phyloP scores from a whole-genome alignment of 2,113 vertebrate species.

The Lethenteron reissneri region DNA sequence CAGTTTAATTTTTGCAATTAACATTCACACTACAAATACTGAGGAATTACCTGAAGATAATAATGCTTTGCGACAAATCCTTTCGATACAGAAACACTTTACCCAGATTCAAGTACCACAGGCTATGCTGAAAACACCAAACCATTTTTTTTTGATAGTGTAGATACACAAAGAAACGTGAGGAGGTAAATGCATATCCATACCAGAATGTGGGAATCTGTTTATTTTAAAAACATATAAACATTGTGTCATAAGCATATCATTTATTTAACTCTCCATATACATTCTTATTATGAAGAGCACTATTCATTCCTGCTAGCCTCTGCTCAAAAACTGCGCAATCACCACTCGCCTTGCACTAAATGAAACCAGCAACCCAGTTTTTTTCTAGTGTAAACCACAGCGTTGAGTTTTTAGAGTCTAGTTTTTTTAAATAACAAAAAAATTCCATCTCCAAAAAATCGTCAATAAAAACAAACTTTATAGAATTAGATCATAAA shows the following conservation, averaged over 20 bases:
- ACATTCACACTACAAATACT: constrained; percentile 7
- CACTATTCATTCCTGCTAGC: background rate
- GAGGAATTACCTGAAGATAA: constrained; percentile 6
- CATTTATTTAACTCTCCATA: constrained; percentile 3
- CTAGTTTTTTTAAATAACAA: constrained; percentile 5
- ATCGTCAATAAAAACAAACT: constrained; percentile 1
- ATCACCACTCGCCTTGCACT: too few species aligned
- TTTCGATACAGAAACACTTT: background rate
- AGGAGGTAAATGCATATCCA: constrained; percentile 6
- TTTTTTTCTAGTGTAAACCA: constrained; percentile 1
- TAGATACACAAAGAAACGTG: constrained; percentile 3
- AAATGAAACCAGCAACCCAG: too few species aligned
- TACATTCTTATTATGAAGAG: constrained; percentile 6
- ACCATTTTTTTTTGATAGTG: background rate
- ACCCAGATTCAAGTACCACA: constrained; percentile 6
- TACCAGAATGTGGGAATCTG: constrained; percentile 2
- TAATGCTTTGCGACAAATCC: constrained; percentile 6
- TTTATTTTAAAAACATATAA: constrained; percentile 6
- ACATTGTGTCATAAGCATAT: constrained; percentile 5
- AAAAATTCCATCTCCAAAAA: constrained; percentile 5
- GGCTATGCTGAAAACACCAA: constrained; percentile 6
- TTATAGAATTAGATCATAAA: constrained; percentile 4
- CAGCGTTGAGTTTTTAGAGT: constrained; percentile 1
- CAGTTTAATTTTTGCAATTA: constrained; percentile 3
- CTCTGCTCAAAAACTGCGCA: constrained; percentile 1